Evolutionary conservation across 2,888 invertebrate genomes (phyloP).

Genomic region (Tipula lateralis): DNA sequence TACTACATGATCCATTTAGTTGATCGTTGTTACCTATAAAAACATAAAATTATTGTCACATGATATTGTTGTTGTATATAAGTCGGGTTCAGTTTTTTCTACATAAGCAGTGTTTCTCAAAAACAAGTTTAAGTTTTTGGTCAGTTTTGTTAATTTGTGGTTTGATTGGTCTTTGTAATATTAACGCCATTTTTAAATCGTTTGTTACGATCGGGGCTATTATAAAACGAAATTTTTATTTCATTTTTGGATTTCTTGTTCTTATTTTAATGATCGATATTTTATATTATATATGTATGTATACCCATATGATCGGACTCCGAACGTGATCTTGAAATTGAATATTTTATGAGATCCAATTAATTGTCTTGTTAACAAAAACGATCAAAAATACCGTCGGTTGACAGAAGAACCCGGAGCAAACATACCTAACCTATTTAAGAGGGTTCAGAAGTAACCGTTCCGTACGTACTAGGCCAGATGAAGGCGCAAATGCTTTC

Average conservation of each 20-base stretch:
- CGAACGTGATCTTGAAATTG: not conserved
- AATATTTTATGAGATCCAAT: not conserved
- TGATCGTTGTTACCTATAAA: conserved; percentile 12
- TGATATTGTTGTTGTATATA: not conserved
- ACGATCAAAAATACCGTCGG: too few relatives aligned
- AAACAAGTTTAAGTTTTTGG: not conserved
- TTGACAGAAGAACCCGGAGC: too few relatives aligned
- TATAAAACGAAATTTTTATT: not conserved
- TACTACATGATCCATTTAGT: not conserved
- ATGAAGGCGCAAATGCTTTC: too few relatives aligned
- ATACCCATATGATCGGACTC: not conserved
- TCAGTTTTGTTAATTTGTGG: not conserved
- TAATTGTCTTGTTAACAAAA: too few relatives aligned
- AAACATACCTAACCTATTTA: too few relatives aligned
- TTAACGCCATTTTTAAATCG: conserved; percentile 24
- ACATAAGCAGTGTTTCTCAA: not conserved
- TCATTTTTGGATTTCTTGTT: not conserved
- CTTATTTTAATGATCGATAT: conserved; percentile 12
- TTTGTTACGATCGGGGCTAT: not conserved
- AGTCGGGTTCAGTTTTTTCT: not conserved
- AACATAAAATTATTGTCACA: conserved; percentile 14
- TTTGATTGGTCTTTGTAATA: not conserved
- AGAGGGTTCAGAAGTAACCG: too few relatives aligned
- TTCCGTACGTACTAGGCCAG: too few relatives aligned
- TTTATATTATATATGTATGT: not conserved